A percentile compares a stretch with the other conserved stretches of the same genome.
phyloP scores from a whole-genome alignment of 1,140 invertebrate species.

The Cyrtorhinus lividipennis region DNA sequence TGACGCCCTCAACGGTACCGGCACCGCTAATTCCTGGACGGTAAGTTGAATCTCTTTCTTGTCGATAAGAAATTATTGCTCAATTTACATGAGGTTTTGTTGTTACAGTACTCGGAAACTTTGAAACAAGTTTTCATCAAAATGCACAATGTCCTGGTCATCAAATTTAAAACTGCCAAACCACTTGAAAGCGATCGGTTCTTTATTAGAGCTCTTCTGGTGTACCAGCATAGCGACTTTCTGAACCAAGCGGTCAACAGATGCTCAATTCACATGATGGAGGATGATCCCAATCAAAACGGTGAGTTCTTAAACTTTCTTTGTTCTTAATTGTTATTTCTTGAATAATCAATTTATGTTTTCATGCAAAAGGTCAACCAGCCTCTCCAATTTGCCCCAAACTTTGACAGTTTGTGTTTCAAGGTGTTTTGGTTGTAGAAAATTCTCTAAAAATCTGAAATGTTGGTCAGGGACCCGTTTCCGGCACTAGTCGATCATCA shows the following conservation, averaged over 20 bases:
- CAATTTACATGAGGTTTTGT: neutral
- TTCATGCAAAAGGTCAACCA: too few relatives aligned
- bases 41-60: neutral
- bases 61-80: neutral
- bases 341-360: too few relatives aligned
- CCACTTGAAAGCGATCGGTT: neutral
- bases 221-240: neutral
- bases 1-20: neutral
- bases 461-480: too few relatives aligned
- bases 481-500: too few relatives aligned
- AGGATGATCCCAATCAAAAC: neutral
- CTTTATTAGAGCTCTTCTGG: neutral
- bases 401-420: too few relatives aligned
- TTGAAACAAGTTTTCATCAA: neutral
- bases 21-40: neutral
- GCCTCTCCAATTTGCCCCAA: too few relatives aligned
- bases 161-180: neutral
- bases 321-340: too few relatives aligned
- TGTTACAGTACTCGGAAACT: neutral
- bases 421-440: too few relatives aligned
- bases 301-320: neutral
- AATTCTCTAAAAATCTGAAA: too few relatives aligned
- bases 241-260: too few relatives aligned
- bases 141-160: neutral
- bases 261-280: too few relatives aligned